Conservation (phyloP, 2,113 vertebrate species). For the Oreochromis spilurus region DNA sequence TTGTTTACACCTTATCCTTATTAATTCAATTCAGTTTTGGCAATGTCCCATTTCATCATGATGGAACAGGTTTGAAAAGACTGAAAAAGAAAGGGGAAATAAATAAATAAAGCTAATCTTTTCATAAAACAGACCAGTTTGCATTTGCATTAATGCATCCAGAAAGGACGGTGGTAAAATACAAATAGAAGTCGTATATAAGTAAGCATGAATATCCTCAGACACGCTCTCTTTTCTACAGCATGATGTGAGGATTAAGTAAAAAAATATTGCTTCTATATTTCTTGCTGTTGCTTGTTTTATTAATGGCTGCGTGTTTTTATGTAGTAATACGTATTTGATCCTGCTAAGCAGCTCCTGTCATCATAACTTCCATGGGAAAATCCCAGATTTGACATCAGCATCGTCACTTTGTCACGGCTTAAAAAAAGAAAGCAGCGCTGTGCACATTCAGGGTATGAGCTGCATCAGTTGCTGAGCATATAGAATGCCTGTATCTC, state of each 20-base stretch:
- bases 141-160: neutral
- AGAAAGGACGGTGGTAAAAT: neutral
- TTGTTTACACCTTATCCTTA: neutral
- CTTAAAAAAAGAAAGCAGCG: neutral
- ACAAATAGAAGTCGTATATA: neutral
- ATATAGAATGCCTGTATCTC: constrained; percentile 23
- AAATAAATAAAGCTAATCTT: neutral
- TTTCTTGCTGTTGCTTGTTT: neutral
- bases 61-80: neutral
- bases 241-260: neutral
- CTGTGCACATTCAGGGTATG: constrained; percentile 42
- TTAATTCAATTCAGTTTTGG: neutral
- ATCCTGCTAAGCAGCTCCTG: neutral
- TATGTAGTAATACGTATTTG: neutral
- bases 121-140: neutral
- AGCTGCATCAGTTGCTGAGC: constrained; percentile 27
- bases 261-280: neutral
- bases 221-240: neutral
- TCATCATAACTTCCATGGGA: neutral
- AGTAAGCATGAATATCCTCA: neutral
- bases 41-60: neutral
- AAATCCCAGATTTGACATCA: neutral
- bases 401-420: neutral
- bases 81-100: neutral
- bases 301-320: neutral